Conservation (phyloP, 2,113 vertebrate genomes). For the Vulpes vulpes region DNA sequence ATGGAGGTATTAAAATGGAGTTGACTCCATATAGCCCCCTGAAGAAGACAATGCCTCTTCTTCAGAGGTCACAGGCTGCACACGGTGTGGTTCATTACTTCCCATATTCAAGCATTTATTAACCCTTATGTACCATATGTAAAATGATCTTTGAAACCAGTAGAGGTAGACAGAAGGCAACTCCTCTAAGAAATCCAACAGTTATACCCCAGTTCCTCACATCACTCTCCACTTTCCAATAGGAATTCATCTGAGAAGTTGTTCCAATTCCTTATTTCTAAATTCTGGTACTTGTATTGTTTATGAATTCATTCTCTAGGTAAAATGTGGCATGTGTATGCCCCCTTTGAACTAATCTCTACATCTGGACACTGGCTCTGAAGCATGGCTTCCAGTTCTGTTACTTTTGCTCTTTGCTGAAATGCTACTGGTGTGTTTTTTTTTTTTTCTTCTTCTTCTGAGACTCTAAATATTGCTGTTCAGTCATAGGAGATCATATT, state of each 20-base stretch:
- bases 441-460: not conserved
- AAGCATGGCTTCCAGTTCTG: not conserved
- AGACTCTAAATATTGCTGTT: not conserved
- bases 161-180: not conserved
- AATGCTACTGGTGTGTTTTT: not conserved
- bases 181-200: not conserved
- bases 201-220: no score
- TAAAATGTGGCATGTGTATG: not conserved
- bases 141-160: not conserved
- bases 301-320: not conserved
- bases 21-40: not conserved
- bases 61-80: not conserved
- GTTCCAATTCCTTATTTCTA: not conserved
- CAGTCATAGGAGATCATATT: not conserved
- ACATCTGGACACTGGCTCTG: not conserved
- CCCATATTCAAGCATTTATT: not conserved
- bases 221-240: not conserved
- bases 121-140: not conserved
- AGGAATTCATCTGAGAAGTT: not conserved
- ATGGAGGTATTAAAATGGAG: not conserved
- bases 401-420: not conserved
- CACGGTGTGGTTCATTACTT: not conserved
- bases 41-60: not conserved
- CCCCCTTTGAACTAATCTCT: not conserved
- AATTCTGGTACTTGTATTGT: not conserved